These are phyloP conservation scores for Enteromius treurensis DNA, from an alignment of 2,797 vertebrate genomes.

Conservation along the genomic window DNA sequence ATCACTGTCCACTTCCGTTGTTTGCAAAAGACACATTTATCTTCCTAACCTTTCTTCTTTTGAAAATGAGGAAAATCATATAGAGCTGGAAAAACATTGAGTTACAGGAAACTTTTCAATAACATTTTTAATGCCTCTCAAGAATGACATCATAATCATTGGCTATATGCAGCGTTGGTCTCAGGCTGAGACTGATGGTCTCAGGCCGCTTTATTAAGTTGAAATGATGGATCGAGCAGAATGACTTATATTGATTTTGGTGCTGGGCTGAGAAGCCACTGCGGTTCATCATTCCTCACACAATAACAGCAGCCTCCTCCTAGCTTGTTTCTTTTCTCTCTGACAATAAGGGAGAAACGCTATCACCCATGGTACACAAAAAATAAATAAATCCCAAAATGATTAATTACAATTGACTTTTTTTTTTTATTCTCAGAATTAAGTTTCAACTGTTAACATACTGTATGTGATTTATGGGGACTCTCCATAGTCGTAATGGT, in stretches of 20 bases:
- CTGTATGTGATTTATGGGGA: no score
- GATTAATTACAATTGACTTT: background rate
- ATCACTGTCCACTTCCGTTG: background rate
- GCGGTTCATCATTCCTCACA: conserved; percentile 65
- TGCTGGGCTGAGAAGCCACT: conserved; percentile 59
- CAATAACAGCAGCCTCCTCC: conserved; percentile 21
- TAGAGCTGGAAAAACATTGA: background rate
- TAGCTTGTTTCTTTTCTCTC: background rate
- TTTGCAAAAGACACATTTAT: background rate
- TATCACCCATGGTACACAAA: background rate
- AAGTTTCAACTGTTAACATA: no score
- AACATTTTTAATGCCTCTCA: background rate
- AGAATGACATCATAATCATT: conserved; percentile 1
- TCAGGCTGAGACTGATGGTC: conserved; percentile 12
- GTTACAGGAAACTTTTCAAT: no score
- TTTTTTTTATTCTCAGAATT: no score
- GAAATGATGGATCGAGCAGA: conserved; percentile 70
- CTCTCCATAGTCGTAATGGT: no score
- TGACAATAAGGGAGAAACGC: background rate
- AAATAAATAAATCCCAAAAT: no score
- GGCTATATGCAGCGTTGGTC: background rate
- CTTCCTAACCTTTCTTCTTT: background rate
- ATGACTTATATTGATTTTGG: conserved; percentile 70
- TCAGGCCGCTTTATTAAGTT: conserved; percentile 55
- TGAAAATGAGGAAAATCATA: background rate